Percentiles rank a stretch among this genome's conserved stretches.
Evolutionary conservation across 2,797 vertebrate genomes (phyloP).

Genomic region (Limnodromus scolopaceus): DNA sequence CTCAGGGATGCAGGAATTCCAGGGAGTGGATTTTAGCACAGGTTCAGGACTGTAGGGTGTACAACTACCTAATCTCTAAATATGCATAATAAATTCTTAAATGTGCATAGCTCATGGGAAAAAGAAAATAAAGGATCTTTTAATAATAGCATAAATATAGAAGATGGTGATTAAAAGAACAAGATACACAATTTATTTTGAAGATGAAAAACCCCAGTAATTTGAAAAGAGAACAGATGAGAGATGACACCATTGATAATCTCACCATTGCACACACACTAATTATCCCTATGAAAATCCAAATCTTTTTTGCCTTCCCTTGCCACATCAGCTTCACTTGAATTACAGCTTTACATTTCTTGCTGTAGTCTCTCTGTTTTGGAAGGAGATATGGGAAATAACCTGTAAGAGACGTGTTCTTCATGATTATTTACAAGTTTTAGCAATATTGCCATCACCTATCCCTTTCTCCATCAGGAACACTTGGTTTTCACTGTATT

Average conservation of each 20-base stretch:
- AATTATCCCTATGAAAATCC: not conserved
- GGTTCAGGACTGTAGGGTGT: not conserved
- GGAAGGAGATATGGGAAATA: not conserved
- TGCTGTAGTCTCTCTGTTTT: not conserved
- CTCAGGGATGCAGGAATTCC: rapidly evolving
- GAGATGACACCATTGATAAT: not conserved
- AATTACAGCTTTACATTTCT: not conserved
- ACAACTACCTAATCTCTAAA: not conserved
- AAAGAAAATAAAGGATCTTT: not conserved
- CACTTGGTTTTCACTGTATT: not conserved
- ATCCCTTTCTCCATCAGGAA: not conserved
- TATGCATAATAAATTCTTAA: not conserved
- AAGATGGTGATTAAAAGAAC: not conserved
- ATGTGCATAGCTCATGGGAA: not conserved
- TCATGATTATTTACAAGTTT: not conserved
- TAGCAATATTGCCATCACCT: not conserved
- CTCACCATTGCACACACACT: not conserved
- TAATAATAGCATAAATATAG: not conserved
- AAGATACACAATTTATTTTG: not conserved
- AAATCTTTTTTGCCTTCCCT: not conserved
- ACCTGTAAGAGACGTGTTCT: not conserved
- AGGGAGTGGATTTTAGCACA: not conserved
- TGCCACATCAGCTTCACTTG: not conserved
- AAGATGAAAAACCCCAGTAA: not conserved
- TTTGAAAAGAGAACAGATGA: not conserved